A percentile compares a stretch with the other conserved stretches of the same genome.
phyloP scores from a whole-genome alignment of 1,140 invertebrate species.

The Kradibia gibbosae region DNA sequence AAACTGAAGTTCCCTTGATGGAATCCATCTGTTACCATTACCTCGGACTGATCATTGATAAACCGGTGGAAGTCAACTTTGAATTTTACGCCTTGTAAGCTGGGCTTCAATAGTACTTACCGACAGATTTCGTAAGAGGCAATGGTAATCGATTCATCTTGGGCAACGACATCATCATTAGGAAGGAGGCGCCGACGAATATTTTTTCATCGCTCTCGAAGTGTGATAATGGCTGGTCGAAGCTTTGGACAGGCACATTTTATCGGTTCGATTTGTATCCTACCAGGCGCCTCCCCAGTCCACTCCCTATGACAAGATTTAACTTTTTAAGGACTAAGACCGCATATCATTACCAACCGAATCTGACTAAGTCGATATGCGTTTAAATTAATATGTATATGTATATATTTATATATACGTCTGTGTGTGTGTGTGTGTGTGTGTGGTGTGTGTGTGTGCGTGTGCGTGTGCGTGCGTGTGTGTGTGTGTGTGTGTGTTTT shows the following conservation, averaged over 20 bases:
- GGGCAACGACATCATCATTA: slow-evolving; percentile 19
- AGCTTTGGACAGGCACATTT: no score
- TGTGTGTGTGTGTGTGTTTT: no score
- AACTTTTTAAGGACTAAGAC: no score
- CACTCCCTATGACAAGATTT: background rate
- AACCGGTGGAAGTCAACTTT: background rate
- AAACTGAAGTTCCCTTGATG: background rate
- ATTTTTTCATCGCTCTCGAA: background rate
- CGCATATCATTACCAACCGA: no score
- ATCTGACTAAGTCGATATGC: no score
- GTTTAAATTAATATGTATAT: no score
- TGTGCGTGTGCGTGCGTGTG: no score
- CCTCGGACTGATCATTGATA: slow-evolving; percentile 9
- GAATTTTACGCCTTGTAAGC: slow-evolving; percentile 15
- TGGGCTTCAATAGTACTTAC: background rate
- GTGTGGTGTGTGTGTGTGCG: no score
- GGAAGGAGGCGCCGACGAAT: no score
- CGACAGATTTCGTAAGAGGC: background rate
- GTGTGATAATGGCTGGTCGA: background rate
- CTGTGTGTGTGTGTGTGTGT: no score
- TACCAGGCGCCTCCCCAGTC: background rate
- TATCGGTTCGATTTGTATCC: no score
- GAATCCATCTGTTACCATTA: background rate
- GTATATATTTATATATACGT: no score
- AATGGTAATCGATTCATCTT: background rate